A percentile compares a stretch with the other conserved stretches of the same genome.
Conservation (phyloP, 2,888 invertebrate species). For the Andrena marginata region DNA sequence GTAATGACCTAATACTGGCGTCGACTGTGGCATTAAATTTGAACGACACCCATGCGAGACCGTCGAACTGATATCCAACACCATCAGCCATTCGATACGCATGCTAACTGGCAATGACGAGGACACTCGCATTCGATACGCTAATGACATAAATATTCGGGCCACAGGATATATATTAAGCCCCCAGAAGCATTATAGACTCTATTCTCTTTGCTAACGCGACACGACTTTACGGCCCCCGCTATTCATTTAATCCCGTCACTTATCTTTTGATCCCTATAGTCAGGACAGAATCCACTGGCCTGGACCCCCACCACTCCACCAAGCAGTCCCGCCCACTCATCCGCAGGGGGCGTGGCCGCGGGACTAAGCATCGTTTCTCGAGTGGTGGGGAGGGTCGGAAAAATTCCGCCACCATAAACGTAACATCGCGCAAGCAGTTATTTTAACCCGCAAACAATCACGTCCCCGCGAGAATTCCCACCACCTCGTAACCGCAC, state of each 20-base stretch:
- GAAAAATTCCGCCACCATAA: background rate
- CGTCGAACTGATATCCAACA: slow-evolving; percentile 30
- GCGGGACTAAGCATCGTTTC: too few species aligned
- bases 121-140: background rate
- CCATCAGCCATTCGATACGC: slow-evolving; percentile 36
- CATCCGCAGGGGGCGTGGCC: too few species aligned
- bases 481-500: slow-evolving; percentile 3
- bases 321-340: too few species aligned
- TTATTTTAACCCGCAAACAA: slow-evolving; percentile 29
- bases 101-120: slow-evolving; percentile 34
- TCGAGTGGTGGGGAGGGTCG: too few species aligned
- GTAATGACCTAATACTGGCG: slow-evolving; percentile 59
- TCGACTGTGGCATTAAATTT: slow-evolving; percentile 52
- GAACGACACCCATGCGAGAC: slow-evolving; percentile 24
- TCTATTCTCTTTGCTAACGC: too few species aligned
- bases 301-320: too few species aligned
- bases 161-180: background rate
- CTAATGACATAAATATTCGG: background rate
- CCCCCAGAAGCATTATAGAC: background rate
- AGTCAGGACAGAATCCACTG: too few species aligned
- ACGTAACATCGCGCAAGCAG: background rate
- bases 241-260: too few species aligned
- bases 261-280: too few species aligned
- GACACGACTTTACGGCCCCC: too few species aligned
- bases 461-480: background rate